Base-by-base conservation (phyloP, 23 tunicate genomes). In the Trididemnum clinides region DNA sequence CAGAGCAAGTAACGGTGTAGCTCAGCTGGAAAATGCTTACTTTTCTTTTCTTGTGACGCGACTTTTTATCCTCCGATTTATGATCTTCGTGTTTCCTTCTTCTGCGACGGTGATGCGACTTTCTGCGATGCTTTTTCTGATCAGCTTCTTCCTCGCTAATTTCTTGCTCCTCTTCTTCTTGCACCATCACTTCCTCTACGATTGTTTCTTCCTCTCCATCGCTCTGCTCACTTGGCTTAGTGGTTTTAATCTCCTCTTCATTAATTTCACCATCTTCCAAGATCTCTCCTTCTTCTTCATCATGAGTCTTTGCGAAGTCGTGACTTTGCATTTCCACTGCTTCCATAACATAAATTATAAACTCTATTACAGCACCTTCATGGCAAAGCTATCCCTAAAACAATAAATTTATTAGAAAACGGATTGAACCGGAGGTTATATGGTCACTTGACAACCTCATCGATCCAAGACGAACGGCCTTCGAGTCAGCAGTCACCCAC, bases 201-300 rank as follows among this genome's bases (percentile, higher is more conserved):
- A 35, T 51, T 2, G 23, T 31, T 0, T 34, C 35, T 51, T 33
- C 33, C 35, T 83, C 87, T 29, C 12, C 20, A 25, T 78, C 66
- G 2, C 5, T 4, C 6, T 26, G 3, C 25, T 7, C 35, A 3
- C 1, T 25, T 20, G 81, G 38, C 3, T 36, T 26, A 39, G 5
- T 30, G 29, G 4, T 26, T 1, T 29, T 27, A 1, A 30, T 32
- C 1, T 78, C 95, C 15, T 84, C 97, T 31, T 92, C 97, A 29
- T 90, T 90, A 1, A 92, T 92, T 63, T 92, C 97, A 18, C 97
- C 97, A 83, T 92, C 97, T 54, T 92, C 97, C 0, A 92, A 66
- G 26, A 91, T 82, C 76, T 91, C 96, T 26, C 90, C 96, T 0
- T 87, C 90, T 39, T 87, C 90, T 39, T 63, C 89, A 3, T 72